Conservation (phyloP, 2,113 vertebrate species). For the Monarcha castaneiventris region DNA sequence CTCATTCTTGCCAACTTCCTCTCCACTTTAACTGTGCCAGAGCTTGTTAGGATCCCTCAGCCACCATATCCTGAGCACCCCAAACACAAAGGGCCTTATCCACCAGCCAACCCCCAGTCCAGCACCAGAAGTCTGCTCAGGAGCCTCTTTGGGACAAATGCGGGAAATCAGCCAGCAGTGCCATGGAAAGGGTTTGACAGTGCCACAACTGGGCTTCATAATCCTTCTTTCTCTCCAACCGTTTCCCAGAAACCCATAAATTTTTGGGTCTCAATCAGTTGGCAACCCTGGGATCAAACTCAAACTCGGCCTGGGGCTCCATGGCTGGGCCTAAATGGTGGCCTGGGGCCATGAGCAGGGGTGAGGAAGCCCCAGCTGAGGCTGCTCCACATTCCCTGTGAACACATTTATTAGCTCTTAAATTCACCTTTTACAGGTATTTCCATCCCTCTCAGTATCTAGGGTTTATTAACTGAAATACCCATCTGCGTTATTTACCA, state of each 20-base stretch:
- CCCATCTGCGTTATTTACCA: not conserved
- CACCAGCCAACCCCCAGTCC: not conserved
- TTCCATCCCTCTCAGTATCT: not conserved
- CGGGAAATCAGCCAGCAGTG: not conserved
- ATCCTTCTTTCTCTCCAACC: not conserved
- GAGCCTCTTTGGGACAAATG: rapidly evolving
- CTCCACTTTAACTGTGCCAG: not conserved
- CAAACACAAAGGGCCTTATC: not conserved
- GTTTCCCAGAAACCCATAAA: not conserved
- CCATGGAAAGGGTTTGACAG: not conserved
- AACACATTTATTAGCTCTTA: not conserved
- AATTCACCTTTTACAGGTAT: not conserved
- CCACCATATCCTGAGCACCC: not conserved
- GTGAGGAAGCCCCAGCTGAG: not conserved
- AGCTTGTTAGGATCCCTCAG: not conserved
- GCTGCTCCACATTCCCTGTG: rapidly evolving
- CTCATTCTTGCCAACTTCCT: not conserved
- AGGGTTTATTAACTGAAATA: not conserved
- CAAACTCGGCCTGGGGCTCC: not conserved
- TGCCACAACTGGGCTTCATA: not conserved
- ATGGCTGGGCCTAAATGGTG: not conserved
- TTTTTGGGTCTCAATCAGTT: not conserved
- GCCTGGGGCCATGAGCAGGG: not conserved
- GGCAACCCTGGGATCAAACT: not conserved
- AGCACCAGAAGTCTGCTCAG: not conserved